Conservation (phyloP, 2,113 vertebrate species). For the Boleophthalmus pectinirostris region DNA sequence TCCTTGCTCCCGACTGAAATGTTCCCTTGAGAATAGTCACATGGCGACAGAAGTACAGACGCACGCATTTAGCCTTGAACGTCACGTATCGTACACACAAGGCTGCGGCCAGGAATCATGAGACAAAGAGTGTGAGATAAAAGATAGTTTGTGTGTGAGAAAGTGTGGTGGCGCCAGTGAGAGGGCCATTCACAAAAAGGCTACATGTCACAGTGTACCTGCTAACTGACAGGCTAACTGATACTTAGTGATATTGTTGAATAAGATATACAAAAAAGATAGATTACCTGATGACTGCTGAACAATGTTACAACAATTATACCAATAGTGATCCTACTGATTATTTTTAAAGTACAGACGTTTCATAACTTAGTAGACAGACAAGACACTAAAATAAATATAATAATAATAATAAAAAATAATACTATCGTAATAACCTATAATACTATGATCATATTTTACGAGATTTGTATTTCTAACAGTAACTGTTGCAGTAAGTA, state of each 20-base stretch:
- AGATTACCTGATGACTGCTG: too few relatives aligned
- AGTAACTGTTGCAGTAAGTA: too few relatives aligned
- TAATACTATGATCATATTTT: too few relatives aligned
- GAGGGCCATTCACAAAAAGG: constrained; percentile 9
- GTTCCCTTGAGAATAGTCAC: constrained; percentile 46
- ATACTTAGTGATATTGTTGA: background rate
- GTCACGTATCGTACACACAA: constrained; percentile 24
- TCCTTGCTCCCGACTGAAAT: constrained; percentile 28
- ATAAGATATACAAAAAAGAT: too few relatives aligned
- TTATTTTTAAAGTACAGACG: too few relatives aligned
- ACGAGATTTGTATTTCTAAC: too few relatives aligned
- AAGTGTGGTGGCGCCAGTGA: background rate
- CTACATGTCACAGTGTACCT: background rate
- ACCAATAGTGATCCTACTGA: background rate
- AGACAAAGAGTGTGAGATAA: constrained; percentile 36
- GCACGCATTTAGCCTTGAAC: constrained; percentile 41
- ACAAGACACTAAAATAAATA: too few relatives aligned
- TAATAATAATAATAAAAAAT: too few relatives aligned
- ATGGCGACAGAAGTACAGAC: constrained; percentile 31
- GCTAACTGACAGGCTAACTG: background rate
- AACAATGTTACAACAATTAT: background rate
- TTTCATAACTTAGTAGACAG: too few relatives aligned
- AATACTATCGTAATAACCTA: too few relatives aligned
- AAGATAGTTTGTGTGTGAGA: constrained; percentile 27
- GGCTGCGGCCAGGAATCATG: constrained; percentile 27